phyloP scores from a whole-genome alignment of 1,140 invertebrate genomes.

The Aporrectodea caliginosa region DNA sequence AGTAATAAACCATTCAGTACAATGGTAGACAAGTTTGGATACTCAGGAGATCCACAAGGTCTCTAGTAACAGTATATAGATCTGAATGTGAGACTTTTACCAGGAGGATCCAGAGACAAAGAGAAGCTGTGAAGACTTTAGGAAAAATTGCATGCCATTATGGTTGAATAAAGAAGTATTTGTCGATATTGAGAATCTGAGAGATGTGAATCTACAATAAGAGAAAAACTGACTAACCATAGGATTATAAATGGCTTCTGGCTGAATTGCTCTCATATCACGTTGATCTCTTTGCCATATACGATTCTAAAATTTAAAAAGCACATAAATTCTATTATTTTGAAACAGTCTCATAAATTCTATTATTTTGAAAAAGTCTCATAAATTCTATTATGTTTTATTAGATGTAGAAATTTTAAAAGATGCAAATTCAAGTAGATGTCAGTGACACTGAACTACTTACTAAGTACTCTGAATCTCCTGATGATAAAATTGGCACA shows the following conservation, averaged over 20 bases:
- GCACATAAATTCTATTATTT: not conserved
- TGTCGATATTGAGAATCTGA: no score
- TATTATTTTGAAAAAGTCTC: not conserved
- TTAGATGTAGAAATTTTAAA: not conserved
- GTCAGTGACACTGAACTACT: not conserved
- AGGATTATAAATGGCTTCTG: conserved; percentile 73
- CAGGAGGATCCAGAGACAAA: no score
- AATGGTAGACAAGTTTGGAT: no score
- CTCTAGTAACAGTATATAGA: no score
- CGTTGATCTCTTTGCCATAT: conserved; percentile 89
- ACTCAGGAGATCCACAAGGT: no score
- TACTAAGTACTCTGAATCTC: not conserved
- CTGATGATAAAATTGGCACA: no score
- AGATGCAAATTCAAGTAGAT: not conserved
- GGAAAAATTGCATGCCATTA: no score
- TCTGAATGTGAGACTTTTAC: no score
- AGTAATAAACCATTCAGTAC: no score
- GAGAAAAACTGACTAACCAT: conserved; percentile 45
- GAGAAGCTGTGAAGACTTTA: no score
- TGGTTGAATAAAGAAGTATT: no score
- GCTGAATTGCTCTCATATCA: conserved; percentile 79
- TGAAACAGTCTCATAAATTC: not conserved
- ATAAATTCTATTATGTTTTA: not conserved
- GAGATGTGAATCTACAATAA: no score
- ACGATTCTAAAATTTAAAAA: conserved; percentile 73